Evolutionary conservation across 2,797 vertebrate species (phyloP), one percentile per base, ranked within the genome.

Genomic region (Acomys russatus): DNA sequence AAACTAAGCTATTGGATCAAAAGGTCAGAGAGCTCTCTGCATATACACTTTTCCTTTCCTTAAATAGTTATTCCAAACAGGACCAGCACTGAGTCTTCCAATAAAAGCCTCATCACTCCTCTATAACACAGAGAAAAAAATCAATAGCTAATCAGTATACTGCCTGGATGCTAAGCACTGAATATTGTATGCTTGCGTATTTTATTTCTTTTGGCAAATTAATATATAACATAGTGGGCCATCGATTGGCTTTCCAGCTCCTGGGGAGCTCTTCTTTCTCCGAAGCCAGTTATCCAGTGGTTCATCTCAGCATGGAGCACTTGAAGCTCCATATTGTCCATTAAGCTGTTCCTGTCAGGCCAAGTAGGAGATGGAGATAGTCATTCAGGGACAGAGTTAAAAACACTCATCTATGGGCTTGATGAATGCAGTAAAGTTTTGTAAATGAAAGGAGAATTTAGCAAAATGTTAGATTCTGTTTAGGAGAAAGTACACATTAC

Each of bases 111-210:
- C 56, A 28, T 85, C 23, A 51, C 33, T 97, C 71, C 74, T 96
- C 38, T 59, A 6, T 79, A 94, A 88, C 54, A 44, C 12, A 28
- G 70, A 92, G 38, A 77, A 96, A 92, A 96, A 97, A 95, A 97
- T 97, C 97, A 96, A 97, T 97, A 97, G 64, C 44, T 97, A 94
- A 96, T 97, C 93, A 96, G 88, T 94, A 66, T 92, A 51, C 90
- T 88, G 93, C 90, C 94, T 88, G 77, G 71, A 66, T 94, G 51
- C 79, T 49, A 90, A 80, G 79, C 61, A 82, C 90, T 54, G 54
- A 44, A 28, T 91, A 92, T 83, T 73, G 78, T 90, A 66, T 18
- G 35, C 68, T 89, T 89, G 9, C 1, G 9, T 93, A 93, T 88
- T 96, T 97, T 96, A 95, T 96, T 96, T 95, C 96, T 94, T 92